These are phyloP conservation scores for Otolemur crassicaudatus DNA, from an alignment of 2,797 vertebrate genomes.

Conservation along the genomic window DNA sequence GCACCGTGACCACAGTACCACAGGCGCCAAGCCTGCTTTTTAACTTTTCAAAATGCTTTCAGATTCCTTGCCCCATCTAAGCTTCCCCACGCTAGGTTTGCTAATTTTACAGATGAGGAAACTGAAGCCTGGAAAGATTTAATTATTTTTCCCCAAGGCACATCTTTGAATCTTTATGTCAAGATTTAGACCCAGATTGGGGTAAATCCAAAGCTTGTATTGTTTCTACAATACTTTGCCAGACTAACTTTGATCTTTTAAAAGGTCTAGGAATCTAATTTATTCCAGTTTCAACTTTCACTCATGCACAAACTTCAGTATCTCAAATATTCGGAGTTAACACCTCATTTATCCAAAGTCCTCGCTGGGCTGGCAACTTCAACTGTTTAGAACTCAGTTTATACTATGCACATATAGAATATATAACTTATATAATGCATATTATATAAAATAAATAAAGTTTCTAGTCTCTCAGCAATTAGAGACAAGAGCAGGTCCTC, in stretches of 20 bases:
- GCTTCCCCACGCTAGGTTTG: background rate
- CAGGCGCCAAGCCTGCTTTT: background rate
- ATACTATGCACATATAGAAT: no score
- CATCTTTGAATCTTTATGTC: background rate
- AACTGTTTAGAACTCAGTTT: background rate
- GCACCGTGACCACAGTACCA: no score
- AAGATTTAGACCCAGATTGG: background rate
- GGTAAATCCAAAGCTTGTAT: background rate
- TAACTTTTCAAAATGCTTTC: background rate
- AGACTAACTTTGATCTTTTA: constrained; percentile 26
- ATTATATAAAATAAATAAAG: background rate
- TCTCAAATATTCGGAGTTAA: constrained; percentile 47
- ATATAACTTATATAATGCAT: no score
- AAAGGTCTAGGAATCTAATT: constrained; percentile 16
- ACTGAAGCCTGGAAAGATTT: background rate
- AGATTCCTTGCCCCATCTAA: background rate
- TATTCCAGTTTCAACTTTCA: constrained; percentile 25
- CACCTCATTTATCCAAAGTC: constrained; percentile 51
- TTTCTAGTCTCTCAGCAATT: background rate
- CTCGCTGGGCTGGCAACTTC: background rate
- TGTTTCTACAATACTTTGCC: background rate
- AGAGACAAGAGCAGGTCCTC: background rate
- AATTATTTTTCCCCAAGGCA: constrained; percentile 25
- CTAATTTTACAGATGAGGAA: constrained; percentile 32
- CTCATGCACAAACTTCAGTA: background rate